These are phyloP conservation scores for Larimichthys crocea DNA, from an alignment of 2,113 vertebrate species.

Conservation along the genomic window DNA sequence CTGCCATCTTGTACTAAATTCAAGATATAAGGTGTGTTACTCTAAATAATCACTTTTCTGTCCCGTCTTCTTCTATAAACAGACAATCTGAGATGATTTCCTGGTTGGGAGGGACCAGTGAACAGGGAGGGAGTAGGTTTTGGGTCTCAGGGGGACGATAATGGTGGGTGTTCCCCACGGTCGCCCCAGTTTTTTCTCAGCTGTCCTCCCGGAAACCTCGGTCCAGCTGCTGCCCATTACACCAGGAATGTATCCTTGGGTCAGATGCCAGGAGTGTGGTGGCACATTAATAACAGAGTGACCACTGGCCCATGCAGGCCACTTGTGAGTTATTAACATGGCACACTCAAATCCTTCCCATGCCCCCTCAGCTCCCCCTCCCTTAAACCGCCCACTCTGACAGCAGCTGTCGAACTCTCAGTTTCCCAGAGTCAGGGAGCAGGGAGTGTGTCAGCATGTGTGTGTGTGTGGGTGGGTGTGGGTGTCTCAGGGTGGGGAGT, in stretches of 20 bases:
- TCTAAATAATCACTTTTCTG: constrained; percentile 43
- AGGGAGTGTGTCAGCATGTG: constrained; percentile 64
- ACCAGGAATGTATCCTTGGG: constrained; percentile 85
- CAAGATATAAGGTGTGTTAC: neutral
- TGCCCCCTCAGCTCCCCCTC: constrained; percentile 52
- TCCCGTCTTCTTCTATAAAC: constrained; percentile 20
- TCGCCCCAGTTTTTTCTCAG: constrained; percentile 72
- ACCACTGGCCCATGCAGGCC: constrained; percentile 77
- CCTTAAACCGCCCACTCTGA: constrained; percentile 50
- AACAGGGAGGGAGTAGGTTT: constrained; percentile 7
- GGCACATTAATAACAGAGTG: constrained; percentile 85
- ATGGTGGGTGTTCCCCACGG: constrained; percentile 62
- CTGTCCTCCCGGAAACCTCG: constrained; percentile 84
- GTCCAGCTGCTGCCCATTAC: constrained; percentile 89
- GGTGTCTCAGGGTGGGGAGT: constrained; percentile 52
- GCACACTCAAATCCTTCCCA: constrained; percentile 79
- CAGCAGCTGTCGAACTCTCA: constrained; percentile 76
- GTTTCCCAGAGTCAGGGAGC: constrained; percentile 71
- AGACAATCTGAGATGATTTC: constrained; percentile 40
- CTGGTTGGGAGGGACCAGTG: constrained; percentile 42
- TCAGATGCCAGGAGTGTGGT: constrained; percentile 77
- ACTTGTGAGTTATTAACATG: constrained; percentile 84
- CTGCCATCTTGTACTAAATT: neutral
- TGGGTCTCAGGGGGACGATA: constrained; percentile 49
- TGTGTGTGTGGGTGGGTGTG: constrained; percentile 44